These are phyloP conservation scores for Cavia porcellus DNA, from an alignment of 2,113 vertebrate genomes.

Conservation along the genomic window DNA sequence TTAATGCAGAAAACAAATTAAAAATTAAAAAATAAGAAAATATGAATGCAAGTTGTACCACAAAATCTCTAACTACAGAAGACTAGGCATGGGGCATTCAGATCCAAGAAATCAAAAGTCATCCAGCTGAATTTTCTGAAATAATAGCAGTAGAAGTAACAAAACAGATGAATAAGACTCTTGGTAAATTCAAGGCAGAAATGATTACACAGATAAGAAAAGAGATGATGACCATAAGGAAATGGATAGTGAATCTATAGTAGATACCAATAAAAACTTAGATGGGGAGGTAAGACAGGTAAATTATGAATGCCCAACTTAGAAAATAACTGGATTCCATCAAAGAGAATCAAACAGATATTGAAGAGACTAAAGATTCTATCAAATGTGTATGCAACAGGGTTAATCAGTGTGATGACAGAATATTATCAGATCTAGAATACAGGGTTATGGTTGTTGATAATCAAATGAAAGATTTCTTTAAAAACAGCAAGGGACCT, in stretches of 20 bases:
- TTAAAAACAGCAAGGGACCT: neutral
- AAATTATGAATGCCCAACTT: too few relatives aligned
- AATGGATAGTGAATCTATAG: too few relatives aligned
- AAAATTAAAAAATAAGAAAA: neutral
- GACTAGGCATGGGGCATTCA: neutral
- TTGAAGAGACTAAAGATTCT: neutral
- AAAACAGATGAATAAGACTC: too few relatives aligned
- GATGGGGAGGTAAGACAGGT: too few relatives aligned
- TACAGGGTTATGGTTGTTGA: neutral
- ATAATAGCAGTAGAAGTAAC: too few relatives aligned
- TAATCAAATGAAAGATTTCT: neutral
- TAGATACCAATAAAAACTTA: too few relatives aligned
- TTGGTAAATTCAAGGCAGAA: too few relatives aligned
- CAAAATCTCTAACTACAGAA: neutral
- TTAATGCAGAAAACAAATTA: neutral
- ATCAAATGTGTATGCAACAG: neutral
- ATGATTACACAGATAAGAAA: too few relatives aligned
- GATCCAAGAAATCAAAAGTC: neutral
- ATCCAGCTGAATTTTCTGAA: neutral
- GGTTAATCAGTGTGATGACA: neutral
- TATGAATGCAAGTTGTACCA: neutral
- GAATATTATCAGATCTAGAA: neutral
- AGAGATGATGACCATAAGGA: too few relatives aligned
- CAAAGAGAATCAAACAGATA: neutral
- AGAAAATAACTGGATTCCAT: too few relatives aligned